A percentile compares a stretch with the other conserved stretches of the same genome.
Evolutionary conservation across 1,140 invertebrate species (phyloP).

Genomic region (Phortica variegata): DNA sequence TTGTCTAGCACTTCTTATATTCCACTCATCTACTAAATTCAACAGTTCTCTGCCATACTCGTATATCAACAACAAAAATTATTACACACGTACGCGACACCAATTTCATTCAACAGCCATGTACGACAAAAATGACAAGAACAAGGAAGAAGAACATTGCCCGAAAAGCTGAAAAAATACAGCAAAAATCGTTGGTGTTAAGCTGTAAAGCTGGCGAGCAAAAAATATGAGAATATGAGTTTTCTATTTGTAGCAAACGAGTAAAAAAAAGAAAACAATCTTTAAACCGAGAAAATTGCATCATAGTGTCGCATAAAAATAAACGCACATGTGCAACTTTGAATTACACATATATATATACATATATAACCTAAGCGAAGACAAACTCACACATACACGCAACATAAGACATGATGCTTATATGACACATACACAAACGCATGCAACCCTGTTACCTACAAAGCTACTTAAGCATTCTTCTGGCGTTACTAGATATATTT

Average conservation of each 20-base stretch:
- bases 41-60: neutral
- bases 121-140: too few relatives aligned
- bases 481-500: constrained; percentile 11
- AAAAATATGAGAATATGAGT: constrained; percentile 13
- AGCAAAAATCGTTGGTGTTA: too few relatives aligned
- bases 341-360: too few relatives aligned
- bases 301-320: constrained; percentile 51
- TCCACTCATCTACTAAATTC: neutral
- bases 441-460: neutral
- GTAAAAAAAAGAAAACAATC: constrained; percentile 23
- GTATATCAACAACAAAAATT: too few relatives aligned
- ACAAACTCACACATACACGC: too few relatives aligned
- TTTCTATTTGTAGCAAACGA: too few relatives aligned
- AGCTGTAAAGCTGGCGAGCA: neutral
- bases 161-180: too few relatives aligned
- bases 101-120: neutral
- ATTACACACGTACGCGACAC: neutral
- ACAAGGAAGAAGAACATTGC: too few relatives aligned
- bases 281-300: constrained; percentile 49
- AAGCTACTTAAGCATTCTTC: constrained; percentile 40
- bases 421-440: neutral
- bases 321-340: constrained; percentile 23
- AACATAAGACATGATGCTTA: too few relatives aligned
- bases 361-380: too few relatives aligned
- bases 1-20: too few relatives aligned